Conservation (phyloP, 2,888 invertebrate genomes). For the Heliconius sara region DNA sequence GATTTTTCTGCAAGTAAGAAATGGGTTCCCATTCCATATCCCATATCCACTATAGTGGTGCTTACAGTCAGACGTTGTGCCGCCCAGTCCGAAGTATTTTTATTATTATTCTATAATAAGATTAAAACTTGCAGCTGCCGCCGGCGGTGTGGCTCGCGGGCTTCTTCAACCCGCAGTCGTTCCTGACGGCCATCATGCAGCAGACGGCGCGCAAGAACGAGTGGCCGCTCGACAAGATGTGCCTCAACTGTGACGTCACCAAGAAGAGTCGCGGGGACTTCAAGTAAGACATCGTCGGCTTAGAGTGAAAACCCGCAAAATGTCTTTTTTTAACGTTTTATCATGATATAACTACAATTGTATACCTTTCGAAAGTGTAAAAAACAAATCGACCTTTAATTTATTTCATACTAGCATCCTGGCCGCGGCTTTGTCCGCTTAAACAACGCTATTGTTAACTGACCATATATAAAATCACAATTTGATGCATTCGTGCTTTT, state of each 20-base stretch:
- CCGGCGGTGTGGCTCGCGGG: conserved; percentile 96
- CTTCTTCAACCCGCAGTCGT: conserved; percentile 98
- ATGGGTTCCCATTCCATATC: no score
- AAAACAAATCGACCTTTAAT: neutral
- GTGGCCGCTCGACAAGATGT: conserved; percentile 98
- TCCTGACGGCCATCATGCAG: conserved; percentile 98
- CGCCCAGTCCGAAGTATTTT: neutral
- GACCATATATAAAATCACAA: neutral
- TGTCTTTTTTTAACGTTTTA: no score
- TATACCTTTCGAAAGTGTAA: neutral
- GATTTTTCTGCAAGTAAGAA: no score
- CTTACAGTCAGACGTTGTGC: no score
- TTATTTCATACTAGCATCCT: neutral
- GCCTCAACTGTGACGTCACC: conserved; percentile 96
- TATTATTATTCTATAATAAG: neutral
- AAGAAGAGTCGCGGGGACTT: conserved; percentile 94
- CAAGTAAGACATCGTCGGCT: conserved; percentile 73
- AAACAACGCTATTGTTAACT: neutral
- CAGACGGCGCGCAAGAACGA: conserved; percentile 97
- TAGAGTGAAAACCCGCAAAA: no score
- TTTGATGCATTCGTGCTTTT: no score
- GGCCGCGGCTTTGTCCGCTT: neutral
- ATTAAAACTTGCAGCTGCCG: conserved; percentile 84
- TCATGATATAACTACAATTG: no score
- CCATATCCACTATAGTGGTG: no score